Evolutionary conservation across 2,888 invertebrate genomes (phyloP), one percentile per base, ranked within the genome.

Genomic region (Omphaloscelis lunosa): DNA sequence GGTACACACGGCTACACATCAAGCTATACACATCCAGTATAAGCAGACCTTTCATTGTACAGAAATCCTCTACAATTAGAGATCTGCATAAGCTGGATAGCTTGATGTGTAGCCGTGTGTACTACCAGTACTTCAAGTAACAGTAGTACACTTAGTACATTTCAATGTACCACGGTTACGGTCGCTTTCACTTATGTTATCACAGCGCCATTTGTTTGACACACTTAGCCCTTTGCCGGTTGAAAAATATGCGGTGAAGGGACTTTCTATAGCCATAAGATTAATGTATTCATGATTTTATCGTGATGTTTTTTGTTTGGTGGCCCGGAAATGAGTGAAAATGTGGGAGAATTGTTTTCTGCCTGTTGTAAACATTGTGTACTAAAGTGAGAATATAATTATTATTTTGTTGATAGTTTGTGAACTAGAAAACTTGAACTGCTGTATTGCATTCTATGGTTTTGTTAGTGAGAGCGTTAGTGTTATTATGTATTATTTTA

Each of bases 161-260:
- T 80, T 70, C 71, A 85, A 84, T 68, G 81, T 72, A 73, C 80
- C 34, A 71, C 62, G 65, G 80, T 75, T 72, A 67, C 39, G 67
- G 71, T 56, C 85, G 86, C 93, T 93, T 93, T 93, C 93, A 91
- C 93, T 93, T 86, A 63, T 84, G 86, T 89, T 91, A 91, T 91
- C 91, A 86, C 83, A 68, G 72, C 79, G 84, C 72, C 77, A 76
- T 86, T 86, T 74, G 86, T 88, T 89, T 93, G 94, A 93, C 94
- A 92, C 82, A 93, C 93, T 91, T 82, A 86, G 89, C 91, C 93
- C 93, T 93, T 92, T 88, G 87, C 56, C 53, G 65, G n/a, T 61
- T 53, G 66, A 72, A 79, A 79, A 79, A 76, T 76, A 76, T 74
- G 67, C 77, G 29, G 79, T 69, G 77, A 89, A 91, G 89, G 90